These are phyloP conservation scores for Pseudomyrmex concolor DNA, from an alignment of 1,140 invertebrate species.

Conservation along the genomic window DNA sequence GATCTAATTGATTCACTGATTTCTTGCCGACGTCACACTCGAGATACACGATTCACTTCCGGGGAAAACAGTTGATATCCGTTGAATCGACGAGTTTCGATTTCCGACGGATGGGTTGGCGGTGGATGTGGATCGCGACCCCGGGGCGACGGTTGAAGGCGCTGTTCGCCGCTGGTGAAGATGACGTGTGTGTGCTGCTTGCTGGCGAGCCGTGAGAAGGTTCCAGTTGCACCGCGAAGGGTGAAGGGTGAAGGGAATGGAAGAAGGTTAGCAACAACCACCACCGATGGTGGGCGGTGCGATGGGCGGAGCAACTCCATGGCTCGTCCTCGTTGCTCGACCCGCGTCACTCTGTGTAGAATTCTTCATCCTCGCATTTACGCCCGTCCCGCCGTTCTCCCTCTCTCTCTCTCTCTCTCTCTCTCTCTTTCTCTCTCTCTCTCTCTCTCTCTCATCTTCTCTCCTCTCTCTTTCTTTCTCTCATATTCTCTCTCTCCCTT, in stretches of 20 bases:
- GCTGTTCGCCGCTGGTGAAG: slow-evolving; percentile 67
- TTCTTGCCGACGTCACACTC: background rate
- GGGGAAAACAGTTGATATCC: background rate
- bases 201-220: slow-evolving; percentile 68
- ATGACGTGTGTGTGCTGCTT: slow-evolving; percentile 71
- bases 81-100: slow-evolving; percentile 21
- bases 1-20: slow-evolving; percentile 12
- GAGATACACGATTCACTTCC: slow-evolving; percentile 38
- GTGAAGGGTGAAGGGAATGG: slow-evolving; percentile 59
- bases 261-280: slow-evolving; percentile 66
- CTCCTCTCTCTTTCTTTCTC: slow-evolving; percentile 39
- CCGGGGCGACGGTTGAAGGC: slow-evolving; percentile 60
- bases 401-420: slow-evolving; percentile 24
- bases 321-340: slow-evolving; percentile 66
- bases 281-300: slow-evolving; percentile 65
- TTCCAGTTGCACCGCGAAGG: slow-evolving; percentile 65
- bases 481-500: slow-evolving; percentile 5
- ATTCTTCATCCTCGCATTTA: slow-evolving; percentile 56
- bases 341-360: slow-evolving; percentile 68
- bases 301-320: slow-evolving; percentile 66
- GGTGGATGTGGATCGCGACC: slow-evolving; percentile 58
- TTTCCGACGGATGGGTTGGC: slow-evolving; percentile 57
- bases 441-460: background rate
- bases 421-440: slow-evolving; percentile 33
- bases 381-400: background rate